Percentiles rank a stretch among this genome's conserved stretches.
phyloP scores from a whole-genome alignment of 2,113 vertebrate species.

The Archilochus colubris region DNA sequence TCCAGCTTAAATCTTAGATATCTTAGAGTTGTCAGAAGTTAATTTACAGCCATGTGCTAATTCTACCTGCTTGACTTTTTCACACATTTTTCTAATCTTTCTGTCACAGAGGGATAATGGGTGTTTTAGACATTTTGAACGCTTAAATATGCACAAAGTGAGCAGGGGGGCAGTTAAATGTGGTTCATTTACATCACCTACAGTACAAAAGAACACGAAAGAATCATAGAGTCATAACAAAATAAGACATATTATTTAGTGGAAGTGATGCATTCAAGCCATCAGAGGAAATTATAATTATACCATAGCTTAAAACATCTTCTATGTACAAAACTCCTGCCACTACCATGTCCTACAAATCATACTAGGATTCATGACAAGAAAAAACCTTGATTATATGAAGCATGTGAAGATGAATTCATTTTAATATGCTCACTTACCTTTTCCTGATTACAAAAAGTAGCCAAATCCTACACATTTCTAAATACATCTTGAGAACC shows the following conservation, averaged over 20 bases:
- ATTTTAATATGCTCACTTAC: neutral
- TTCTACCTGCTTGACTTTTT: conserved; percentile 9
- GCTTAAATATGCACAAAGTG: conserved; percentile 27
- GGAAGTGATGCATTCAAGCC: neutral
- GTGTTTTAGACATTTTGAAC: conserved; percentile 31
- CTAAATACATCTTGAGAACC: neutral
- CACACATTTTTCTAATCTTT: conserved; percentile 5
- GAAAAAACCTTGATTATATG: neutral
- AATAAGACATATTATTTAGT: conserved; percentile 14
- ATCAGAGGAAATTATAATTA: conserved; percentile 43
- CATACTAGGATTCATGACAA: neutral
- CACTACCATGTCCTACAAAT: neutral
- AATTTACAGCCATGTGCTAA: neutral
- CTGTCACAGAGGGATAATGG: neutral
- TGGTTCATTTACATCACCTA: conserved; percentile 39
- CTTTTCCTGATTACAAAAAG: neutral
- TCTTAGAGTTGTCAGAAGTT: neutral
- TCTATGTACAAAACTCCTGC: neutral
- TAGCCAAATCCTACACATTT: neutral
- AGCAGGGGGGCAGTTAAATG: conserved; percentile 33
- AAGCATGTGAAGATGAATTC: neutral
- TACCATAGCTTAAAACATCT: neutral
- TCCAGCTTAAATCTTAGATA: neutral
- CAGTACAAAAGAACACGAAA: conserved; percentile 14
- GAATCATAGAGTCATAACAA: neutral